phyloP scores from a whole-genome alignment of 2,113 vertebrate species.

The Petroica traversi region DNA sequence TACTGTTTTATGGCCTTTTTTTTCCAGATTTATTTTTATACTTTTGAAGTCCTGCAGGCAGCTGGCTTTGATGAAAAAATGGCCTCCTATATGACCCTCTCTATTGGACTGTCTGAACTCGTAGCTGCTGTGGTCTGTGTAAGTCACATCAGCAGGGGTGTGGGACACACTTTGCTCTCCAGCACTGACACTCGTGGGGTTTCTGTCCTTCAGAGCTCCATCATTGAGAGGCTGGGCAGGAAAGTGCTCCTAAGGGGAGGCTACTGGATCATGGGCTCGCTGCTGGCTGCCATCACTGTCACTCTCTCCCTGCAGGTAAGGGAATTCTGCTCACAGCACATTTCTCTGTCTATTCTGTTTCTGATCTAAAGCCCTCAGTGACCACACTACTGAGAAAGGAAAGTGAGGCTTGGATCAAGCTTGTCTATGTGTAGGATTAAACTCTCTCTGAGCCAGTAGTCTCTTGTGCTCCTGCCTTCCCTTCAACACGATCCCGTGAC shows the following conservation, averaged over 20 bases:
- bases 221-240: conserved; percentile 78
- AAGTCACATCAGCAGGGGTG: neutral
- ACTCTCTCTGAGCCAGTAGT: neutral
- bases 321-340: neutral
- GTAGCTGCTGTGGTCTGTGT: conserved; percentile 58
- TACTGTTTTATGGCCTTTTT: neutral
- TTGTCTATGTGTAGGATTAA: neutral
- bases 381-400: neutral
- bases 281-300: conserved; percentile 69
- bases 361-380: neutral
- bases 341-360: neutral
- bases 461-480: neutral
- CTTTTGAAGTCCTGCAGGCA: conserved; percentile 80
- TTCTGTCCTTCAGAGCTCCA: conserved; percentile 68
- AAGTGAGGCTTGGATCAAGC: neutral
- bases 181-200: neutral
- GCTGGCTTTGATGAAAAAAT: conserved; percentile 75
- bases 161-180: neutral
- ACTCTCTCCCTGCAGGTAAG: conserved; percentile 78
- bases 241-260: conserved; percentile 76
- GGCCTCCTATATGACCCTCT: conserved; percentile 73
- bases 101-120: conserved; percentile 80
- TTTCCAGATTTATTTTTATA: conserved; percentile 84
- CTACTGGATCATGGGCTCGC: conserved; percentile 74
- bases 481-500: neutral